These are phyloP conservation scores for Aphidius gifuensis DNA, from an alignment of 1,140 invertebrate genomes.

Conservation along the genomic window DNA sequence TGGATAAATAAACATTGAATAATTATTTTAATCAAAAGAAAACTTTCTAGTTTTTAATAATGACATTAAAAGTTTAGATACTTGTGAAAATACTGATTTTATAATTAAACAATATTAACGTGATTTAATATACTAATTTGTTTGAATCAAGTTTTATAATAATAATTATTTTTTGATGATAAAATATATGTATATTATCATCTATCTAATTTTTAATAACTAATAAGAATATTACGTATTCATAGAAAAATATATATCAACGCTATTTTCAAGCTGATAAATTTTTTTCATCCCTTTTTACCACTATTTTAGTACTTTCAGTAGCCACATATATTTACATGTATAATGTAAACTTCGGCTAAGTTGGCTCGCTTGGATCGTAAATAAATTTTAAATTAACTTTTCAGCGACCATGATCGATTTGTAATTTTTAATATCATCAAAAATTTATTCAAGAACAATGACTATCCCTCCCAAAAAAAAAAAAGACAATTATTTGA, in stretches of 20 bases:
- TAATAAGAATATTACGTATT: conserved; percentile 43
- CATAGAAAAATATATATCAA: conserved; percentile 31
- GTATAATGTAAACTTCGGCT: conserved; percentile 16
- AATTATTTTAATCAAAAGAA: too few relatives aligned
- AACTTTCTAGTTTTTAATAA: too few relatives aligned
- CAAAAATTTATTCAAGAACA: conserved; percentile 6
- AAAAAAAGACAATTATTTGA: background rate
- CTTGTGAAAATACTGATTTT: too few relatives aligned
- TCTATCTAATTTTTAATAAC: conserved; percentile 10
- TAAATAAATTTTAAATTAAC: conserved; percentile 52
- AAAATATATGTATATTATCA: conserved; percentile 8
- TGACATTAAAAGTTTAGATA: too few relatives aligned
- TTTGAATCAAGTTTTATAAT: too few relatives aligned
- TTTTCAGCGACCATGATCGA: conserved; percentile 35
- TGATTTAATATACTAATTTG: too few relatives aligned
- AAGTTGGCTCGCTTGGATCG: conserved; percentile 33
- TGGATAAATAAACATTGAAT: too few relatives aligned
- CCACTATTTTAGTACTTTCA: background rate
- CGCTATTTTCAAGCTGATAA: conserved; percentile 1
- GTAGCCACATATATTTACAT: conserved; percentile 23
- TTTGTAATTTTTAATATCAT: background rate
- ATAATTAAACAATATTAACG: too few relatives aligned
- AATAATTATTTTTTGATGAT: background rate
- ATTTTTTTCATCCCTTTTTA: conserved; percentile 19
- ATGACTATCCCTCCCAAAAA: background rate